Base-by-base conservation (phyloP, 35 echinoderm and acorn worm genomes). In the Acanthaster planci region DNA sequence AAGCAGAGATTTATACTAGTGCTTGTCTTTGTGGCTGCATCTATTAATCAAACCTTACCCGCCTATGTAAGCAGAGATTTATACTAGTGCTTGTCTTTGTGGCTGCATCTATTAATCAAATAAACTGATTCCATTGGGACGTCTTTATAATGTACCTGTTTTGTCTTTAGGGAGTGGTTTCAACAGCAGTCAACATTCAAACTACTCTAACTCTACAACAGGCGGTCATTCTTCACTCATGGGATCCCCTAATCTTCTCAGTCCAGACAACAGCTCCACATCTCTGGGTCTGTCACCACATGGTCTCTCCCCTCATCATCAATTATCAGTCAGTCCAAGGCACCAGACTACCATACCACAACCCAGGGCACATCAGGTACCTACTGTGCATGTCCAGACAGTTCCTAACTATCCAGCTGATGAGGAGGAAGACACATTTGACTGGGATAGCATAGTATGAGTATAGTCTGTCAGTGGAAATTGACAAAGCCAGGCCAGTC, bases 381-480 rank as follows among this genome's bases (percentile, higher is more conserved):
- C 67, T 5, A 72, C 64, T 0, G 68, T 80, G 27, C 85, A 78
- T 19, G 60, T 47, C 12, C 87, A 88, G 38, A n/a, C 52, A 7
- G 87, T 89, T 29, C 60, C 78, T 16, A 47, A 77, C 23, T 87
- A 81, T 40, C 29, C 77, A 31, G 72, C 85, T 2, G 89, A 95
- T 23, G 93, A 88, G 2, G 85, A 84, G 10, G 93, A 88, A 40
- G 93, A 95, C 40, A 91, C 78, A 6, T 95, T 95, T 51, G 87
- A 89, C 26, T 95, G 93, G 93, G 93, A 95, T 57, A 95, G 87
- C 54, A 95, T 95, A 72, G 64, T 72, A 72, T 72, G 26, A 72
- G 23, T 47, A 47, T 47, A 6, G 64, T 5, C 64, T 8, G 42
- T 47, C 12, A 12, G 42, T 4, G 42, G 42, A 47, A 12, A 47